These are phyloP conservation scores for Tetragonisca angustula DNA, from an alignment of 2,888 invertebrate genomes.

Conservation along the genomic window DNA sequence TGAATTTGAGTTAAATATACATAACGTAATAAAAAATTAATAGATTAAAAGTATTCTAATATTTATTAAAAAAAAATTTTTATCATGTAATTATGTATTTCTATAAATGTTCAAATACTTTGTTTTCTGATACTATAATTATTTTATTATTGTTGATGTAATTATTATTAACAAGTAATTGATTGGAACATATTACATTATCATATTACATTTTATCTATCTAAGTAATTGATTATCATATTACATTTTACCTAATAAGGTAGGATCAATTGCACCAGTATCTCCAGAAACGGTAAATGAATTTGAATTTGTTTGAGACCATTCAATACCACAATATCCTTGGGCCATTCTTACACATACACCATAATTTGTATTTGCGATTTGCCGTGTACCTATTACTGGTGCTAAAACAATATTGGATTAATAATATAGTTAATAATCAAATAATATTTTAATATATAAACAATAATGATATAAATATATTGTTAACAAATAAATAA, in stretches of 20 bases:
- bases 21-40: too few species aligned
- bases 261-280: conserved; percentile 87
- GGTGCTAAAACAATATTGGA: conserved; percentile 50
- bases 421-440: not conserved
- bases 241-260: conserved; percentile 69
- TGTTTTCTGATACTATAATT: not conserved
- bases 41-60: too few species aligned
- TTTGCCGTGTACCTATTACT: conserved; percentile 88
- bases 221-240: not conserved
- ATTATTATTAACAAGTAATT: not conserved
- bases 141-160: not conserved
- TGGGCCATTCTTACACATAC: conserved; percentile 90
- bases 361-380: conserved; percentile 90
- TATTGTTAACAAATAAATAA: too few species aligned
- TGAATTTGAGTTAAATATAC: too few species aligned
- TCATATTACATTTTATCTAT: not conserved
- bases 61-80: too few species aligned
- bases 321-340: conserved; percentile 90
- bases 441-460: not conserved
- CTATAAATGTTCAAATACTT: too few species aligned
- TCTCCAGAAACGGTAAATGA: conserved; percentile 91
- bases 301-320: conserved; percentile 86
- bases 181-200: not conserved
- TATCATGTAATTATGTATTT: too few species aligned
- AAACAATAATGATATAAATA: too few species aligned